Percentiles rank a stretch among this genome's conserved stretches.
phyloP scores from a whole-genome alignment of 2,888 invertebrate species.

The Leucophenga maculata region DNA sequence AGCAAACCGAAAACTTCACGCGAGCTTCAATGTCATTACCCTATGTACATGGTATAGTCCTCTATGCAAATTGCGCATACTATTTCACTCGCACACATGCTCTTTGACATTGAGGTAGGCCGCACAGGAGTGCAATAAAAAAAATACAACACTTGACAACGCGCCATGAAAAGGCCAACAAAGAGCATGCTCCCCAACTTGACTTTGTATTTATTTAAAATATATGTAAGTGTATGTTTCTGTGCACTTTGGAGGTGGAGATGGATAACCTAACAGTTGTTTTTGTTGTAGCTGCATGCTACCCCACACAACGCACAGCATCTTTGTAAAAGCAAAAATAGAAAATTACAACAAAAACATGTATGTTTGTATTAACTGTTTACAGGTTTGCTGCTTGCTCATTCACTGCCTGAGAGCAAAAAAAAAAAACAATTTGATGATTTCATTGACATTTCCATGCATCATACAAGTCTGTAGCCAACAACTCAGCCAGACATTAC shows the following conservation, averaged over 20 bases:
- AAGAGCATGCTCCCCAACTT: conserved; percentile 4
- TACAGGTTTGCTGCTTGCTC: not conserved
- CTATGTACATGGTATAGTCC: not conserved
- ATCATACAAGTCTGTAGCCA: too few relatives aligned
- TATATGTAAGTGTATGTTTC: too few relatives aligned
- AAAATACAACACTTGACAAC: conserved; percentile 16
- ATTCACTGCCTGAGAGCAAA: not conserved
- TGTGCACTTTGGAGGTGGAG: too few relatives aligned
- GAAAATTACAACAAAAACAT: too few relatives aligned
- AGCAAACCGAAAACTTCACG: conserved; percentile 4
- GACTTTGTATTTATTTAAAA: conserved; percentile 3
- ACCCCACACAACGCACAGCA: not conserved
- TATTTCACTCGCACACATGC: not conserved
- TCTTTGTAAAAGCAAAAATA: too few relatives aligned
- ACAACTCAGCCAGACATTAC: not conserved
- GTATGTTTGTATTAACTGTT: too few relatives aligned
- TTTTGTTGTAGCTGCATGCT: not conserved
- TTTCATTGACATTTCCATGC: conserved; percentile 15
- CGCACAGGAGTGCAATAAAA: not conserved
- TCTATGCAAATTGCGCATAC: not conserved
- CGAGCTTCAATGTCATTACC: conserved; percentile 20
- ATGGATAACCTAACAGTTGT: not conserved
- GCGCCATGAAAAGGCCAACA: conserved; percentile 11
- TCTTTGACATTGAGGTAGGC: conserved; percentile 6
- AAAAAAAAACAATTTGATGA: conserved; percentile 20